phyloP scores from a whole-genome alignment of 2,888 invertebrate genomes.

The Hipparchia semele region DNA sequence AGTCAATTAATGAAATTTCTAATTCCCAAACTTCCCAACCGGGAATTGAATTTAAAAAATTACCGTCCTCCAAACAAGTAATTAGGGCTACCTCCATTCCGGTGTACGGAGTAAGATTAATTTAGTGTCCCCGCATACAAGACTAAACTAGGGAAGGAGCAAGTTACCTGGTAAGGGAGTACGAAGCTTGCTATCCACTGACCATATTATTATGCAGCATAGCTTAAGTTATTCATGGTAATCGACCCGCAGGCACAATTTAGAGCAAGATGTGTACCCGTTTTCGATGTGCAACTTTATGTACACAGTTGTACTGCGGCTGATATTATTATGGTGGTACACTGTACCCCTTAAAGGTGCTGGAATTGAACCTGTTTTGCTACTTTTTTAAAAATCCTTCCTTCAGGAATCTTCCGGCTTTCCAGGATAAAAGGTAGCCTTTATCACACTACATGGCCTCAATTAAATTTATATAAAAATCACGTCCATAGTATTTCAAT shows the following conservation, averaged over 20 bases:
- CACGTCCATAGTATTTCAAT: too few species aligned
- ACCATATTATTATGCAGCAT: conserved; percentile 23
- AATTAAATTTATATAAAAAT: too few species aligned
- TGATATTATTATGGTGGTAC: background rate
- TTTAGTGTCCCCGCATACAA: conserved; percentile 14
- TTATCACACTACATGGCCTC: too few species aligned
- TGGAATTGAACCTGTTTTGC: too few species aligned
- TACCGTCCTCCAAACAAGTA: background rate
- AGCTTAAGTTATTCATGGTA: conserved; percentile 20
- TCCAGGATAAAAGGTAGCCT: too few species aligned
- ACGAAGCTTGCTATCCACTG: conserved; percentile 6
- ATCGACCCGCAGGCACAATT: conserved; percentile 18
- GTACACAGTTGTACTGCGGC: background rate
- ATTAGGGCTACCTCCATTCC: background rate
- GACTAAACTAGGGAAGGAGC: conserved; percentile 7
- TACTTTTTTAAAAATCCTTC: too few species aligned
- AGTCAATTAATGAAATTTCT: too few species aligned
- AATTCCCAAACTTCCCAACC: too few species aligned
- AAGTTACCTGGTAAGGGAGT: conserved; percentile 17
- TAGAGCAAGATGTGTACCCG: conserved; percentile 11
- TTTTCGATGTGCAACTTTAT: background rate
- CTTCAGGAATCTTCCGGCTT: too few species aligned
- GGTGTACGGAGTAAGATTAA: conserved; percentile 4
- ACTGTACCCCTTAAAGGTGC: background rate
- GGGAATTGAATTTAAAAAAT: background rate